These are phyloP conservation scores for Drosophila multiciliata DNA, from an alignment of 2,888 invertebrate genomes.

Conservation along the genomic window DNA sequence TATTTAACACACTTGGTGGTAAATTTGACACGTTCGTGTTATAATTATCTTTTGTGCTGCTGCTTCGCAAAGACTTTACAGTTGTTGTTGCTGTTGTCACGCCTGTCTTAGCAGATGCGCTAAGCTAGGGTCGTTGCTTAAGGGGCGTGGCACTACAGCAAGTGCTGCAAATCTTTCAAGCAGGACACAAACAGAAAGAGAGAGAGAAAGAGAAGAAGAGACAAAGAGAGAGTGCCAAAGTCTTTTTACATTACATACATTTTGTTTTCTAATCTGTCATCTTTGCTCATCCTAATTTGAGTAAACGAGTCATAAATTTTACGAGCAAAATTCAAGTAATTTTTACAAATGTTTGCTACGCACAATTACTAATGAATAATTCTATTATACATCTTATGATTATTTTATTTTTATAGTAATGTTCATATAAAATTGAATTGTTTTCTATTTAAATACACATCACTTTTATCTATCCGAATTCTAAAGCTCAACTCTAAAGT, in stretches of 20 bases:
- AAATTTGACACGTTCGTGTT: slow-evolving; percentile 69
- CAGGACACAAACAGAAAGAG: background rate
- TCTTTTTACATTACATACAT: background rate
- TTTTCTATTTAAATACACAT: background rate
- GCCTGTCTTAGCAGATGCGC: slow-evolving; percentile 43
- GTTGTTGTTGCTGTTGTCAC: slow-evolving; percentile 16
- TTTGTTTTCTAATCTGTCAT: background rate
- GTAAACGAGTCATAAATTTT: background rate
- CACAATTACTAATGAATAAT: background rate
- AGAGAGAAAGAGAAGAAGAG: background rate
- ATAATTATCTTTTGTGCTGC: slow-evolving; percentile 34
- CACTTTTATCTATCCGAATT: slow-evolving; percentile 1
- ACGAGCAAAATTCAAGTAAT: background rate
- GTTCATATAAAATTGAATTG: background rate
- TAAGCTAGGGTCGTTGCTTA: slow-evolving; percentile 28
- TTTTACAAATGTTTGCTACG: background rate
- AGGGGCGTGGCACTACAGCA: slow-evolving; percentile 35
- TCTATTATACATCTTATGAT: background rate
- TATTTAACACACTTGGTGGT: slow-evolving; percentile 80
- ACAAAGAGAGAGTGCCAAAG: background rate
- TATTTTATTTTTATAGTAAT: background rate
- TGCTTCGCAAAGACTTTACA: slow-evolving; percentile 24
- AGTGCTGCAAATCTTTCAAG: slow-evolving; percentile 17
- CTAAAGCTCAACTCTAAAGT: slow-evolving; percentile 2
- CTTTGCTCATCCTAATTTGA: background rate